Evolutionary conservation across 1,140 invertebrate species (phyloP).

Genomic region (Tribolium castaneum): DNA sequence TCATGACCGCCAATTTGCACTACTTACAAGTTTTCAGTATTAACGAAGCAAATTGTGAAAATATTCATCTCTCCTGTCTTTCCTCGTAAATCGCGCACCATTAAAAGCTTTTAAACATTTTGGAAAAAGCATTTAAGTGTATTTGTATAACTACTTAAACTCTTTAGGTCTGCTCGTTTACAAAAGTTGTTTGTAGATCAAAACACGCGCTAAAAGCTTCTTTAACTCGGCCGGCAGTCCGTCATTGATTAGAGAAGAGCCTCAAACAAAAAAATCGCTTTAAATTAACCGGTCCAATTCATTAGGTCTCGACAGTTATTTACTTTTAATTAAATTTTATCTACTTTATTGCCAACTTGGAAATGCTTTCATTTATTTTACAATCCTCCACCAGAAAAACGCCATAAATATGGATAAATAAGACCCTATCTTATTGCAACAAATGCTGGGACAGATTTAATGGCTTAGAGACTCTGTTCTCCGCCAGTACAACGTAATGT

Average conservation of each 20-base stretch:
- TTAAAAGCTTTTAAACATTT: conserved; percentile 57
- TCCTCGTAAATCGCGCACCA: conserved; percentile 42
- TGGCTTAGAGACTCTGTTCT: background rate
- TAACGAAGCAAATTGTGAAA: conserved; percentile 34
- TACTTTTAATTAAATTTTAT: conserved; percentile 50
- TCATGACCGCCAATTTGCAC: conserved; percentile 34
- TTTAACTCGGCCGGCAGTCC: conserved; percentile 45
- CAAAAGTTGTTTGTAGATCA: conserved; percentile 57
- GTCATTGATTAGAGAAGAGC: conserved; percentile 51
- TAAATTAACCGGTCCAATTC: conserved; percentile 48
- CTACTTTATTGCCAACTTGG: conserved; percentile 44
- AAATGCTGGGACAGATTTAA: conserved; percentile 25
- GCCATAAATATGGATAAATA: conserved; percentile 25
- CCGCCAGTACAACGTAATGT: no score
- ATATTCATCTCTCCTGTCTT: conserved; percentile 37
- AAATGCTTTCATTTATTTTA: conserved; percentile 45
- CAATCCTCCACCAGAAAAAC: conserved; percentile 41
- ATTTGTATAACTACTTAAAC: conserved; percentile 58
- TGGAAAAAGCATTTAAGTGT: conserved; percentile 56
- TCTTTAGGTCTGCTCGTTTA: conserved; percentile 53
- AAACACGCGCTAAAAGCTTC: conserved; percentile 57
- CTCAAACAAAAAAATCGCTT: conserved; percentile 42
- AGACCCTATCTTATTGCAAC: conserved; percentile 24
- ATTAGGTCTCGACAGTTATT: conserved; percentile 46
- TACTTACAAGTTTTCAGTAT: conserved; percentile 21